Evolutionary conservation across 2,888 invertebrate genomes (phyloP).

Genomic region (Pterobdella sp.): DNA sequence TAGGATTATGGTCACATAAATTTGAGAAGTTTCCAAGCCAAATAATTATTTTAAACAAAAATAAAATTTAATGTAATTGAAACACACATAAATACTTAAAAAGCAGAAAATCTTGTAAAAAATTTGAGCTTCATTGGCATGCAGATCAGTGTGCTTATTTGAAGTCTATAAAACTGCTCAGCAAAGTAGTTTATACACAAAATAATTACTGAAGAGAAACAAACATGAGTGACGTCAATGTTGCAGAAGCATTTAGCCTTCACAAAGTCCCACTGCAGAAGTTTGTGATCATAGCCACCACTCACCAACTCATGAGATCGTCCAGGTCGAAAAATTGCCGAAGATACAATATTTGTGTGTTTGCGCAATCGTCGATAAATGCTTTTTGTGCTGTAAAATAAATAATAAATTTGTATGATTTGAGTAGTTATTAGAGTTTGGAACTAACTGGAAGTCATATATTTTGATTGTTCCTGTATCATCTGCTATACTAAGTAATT

Average conservation of each 20-base stretch:
- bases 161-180: too few relatives aligned
- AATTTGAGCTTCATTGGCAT: too few relatives aligned
- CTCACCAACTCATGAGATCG: constrained; percentile 45
- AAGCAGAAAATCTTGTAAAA: too few relatives aligned
- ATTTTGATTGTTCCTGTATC: constrained; percentile 47
- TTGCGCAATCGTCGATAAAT: constrained; percentile 44
- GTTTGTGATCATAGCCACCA: constrained; percentile 46
- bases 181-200: too few relatives aligned
- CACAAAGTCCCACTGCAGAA: constrained; percentile 49
- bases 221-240: constrained; percentile 34
- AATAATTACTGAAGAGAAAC: constrained; percentile 32
- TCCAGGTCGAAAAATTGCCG: constrained; percentile 43
- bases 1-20: too few relatives aligned
- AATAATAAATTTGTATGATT: not conserved
- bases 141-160: too few relatives aligned
- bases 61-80: not conserved
- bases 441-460: constrained; percentile 40
- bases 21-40: too few relatives aligned
- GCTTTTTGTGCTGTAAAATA: constrained; percentile 10
- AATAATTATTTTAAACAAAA: too few relatives aligned
- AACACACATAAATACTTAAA: not conserved
- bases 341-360: constrained; percentile 48
- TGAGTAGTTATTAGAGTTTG: not conserved
- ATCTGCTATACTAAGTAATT: constrained; percentile 46
- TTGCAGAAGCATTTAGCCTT: constrained; percentile 43